A percentile compares a stretch with the other conserved stretches of the same genome.
Conservation (phyloP, 2,113 vertebrate species). For the Protobothrops mucrosquamatus region DNA sequence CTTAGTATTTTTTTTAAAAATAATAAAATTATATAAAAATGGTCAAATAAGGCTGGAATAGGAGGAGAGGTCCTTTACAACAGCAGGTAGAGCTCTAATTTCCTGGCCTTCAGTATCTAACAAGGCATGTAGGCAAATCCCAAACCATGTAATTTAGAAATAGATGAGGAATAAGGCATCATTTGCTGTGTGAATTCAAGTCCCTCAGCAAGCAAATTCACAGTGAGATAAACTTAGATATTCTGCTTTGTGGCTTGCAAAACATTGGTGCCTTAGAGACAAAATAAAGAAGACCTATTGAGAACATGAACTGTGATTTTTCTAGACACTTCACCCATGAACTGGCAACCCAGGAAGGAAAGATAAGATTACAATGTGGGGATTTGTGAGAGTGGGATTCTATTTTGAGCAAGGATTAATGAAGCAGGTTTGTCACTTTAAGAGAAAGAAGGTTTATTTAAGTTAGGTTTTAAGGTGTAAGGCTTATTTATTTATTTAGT, state of each 20-base stretch:
- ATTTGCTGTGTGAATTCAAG: background rate
- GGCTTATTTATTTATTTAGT: background rate
- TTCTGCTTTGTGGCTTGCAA: background rate
- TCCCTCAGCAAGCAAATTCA: background rate
- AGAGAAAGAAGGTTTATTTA: background rate
- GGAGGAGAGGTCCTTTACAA: background rate
- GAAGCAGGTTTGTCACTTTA: background rate
- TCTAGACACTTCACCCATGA: background rate
- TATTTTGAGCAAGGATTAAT: background rate
- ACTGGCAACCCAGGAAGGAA: background rate
- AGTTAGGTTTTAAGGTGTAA: background rate
- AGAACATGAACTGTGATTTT: background rate
- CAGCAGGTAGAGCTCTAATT: background rate
- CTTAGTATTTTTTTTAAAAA: no score
- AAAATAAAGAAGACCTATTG: background rate
- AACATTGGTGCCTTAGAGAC: background rate
- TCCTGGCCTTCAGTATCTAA: background rate
- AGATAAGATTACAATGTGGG: background rate
- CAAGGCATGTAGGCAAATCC: background rate
- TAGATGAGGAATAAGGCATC: background rate
- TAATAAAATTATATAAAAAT: background rate
- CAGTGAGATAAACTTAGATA: background rate
- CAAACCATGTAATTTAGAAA: background rate
- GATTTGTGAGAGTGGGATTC: background rate
- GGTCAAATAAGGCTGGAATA: background rate